phyloP scores from a whole-genome alignment of 2,888 invertebrate genomes.

The Linnaemya tessellans region DNA sequence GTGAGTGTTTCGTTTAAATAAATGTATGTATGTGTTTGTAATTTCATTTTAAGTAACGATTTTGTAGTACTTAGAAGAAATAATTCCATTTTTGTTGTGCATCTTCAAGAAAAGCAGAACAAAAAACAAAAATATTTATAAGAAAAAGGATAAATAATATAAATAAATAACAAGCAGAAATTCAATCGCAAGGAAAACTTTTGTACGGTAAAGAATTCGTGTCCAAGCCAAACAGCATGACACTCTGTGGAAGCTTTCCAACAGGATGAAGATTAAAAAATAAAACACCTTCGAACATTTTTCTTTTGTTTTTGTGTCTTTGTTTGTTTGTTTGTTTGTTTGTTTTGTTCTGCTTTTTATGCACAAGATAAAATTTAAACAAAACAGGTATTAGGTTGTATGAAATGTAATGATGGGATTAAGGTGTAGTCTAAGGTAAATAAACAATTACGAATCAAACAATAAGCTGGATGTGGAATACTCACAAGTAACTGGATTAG shows the following conservation, averaged over 20 bases:
- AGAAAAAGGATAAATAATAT: constrained; percentile 17
- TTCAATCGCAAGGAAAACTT: background rate
- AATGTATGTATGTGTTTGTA: constrained; percentile 2
- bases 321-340: background rate
- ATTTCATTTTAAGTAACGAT: constrained; percentile 53
- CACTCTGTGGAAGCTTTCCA: constrained; percentile 9
- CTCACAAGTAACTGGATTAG: constrained; percentile 28
- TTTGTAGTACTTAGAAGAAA: constrained; percentile 58
- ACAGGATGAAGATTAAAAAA: constrained; percentile 17
- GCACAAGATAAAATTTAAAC: constrained; percentile 22
- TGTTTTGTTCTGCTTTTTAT: background rate
- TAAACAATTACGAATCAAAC: constrained; percentile 29
- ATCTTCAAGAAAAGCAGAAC: constrained; percentile 18
- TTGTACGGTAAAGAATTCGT: constrained; percentile 6
- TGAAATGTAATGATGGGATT: constrained; percentile 49
- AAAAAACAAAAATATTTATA: background rate
- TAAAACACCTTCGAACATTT: constrained; percentile 15
- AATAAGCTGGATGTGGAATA: constrained; percentile 12
- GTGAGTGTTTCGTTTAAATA: background rate
- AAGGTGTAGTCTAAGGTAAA: constrained; percentile 28
- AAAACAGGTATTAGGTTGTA: constrained; percentile 50
- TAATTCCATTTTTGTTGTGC: constrained; percentile 49
- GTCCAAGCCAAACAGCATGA: constrained; percentile 40
- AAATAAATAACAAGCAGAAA: constrained; percentile 17
- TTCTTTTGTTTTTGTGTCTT: background rate